Base-by-base conservation (phyloP, 2,888 invertebrate species). In the Epiperipatus broadwayi region DNA sequence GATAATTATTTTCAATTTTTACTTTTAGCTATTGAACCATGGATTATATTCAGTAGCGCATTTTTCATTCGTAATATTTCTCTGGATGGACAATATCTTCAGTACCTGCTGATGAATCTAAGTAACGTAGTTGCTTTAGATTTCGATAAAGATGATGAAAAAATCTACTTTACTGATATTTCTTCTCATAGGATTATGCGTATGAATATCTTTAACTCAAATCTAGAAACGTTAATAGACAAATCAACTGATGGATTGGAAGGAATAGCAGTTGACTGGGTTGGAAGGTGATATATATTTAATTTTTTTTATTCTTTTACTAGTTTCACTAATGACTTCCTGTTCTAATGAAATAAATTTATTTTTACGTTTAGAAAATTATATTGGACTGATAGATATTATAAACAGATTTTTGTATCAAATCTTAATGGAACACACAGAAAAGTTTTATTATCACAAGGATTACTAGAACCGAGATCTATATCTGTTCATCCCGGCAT, bases 11-110 rank as follows among this genome's bases (percentile, higher is more conserved):
- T n/a, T n/a, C n/a, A n/a, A n/a, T n/a, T n/a, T n/a, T n/a, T n/a
- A n/a, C 15, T 39, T 36, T 14, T 16, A 41, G 53, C 49, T 12
- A 69, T 66, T 2, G 62, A 70, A 21, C 83, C 89, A 0, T 93
- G 85, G 84, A 60, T 91, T 12, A 70, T 93, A 38, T 85, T 93
- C 56, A 85, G 89, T 10, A 97, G 97, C 57, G 87, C 91, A 53
- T 95, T 95, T 59, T 97, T 97, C 59, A 78, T 97, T 2, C 69
- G 95, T 37, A 91, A 93, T 53, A 80, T 97, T 74, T 83, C 89
- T 0, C 69, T 75, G 0, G 91, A 93, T 55, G 93, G 85, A 0
- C 64, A 71, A 7, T 91, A 91, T 56, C 78, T 75, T 51, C 66
- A 89, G 12, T 74, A 89, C 51, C 54, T 65, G 18, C 83, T 87